Evolutionary conservation across 1,140 invertebrate species (phyloP).

Genomic region (Hermatobates lingyangjiaoensis): DNA sequence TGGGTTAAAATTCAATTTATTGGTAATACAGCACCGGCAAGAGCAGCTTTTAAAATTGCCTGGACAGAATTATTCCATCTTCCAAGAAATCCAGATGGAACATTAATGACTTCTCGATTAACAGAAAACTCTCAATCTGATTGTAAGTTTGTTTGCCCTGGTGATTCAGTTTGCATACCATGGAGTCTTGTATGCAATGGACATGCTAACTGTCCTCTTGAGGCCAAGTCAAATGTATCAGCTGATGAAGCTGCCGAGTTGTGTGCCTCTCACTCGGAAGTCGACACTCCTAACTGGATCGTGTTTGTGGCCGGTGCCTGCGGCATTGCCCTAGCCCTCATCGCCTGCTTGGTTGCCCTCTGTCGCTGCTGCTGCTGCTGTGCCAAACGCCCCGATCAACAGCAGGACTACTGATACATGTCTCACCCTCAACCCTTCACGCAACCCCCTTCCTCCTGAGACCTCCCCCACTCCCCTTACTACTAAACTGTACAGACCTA

Average conservation of each 20-base stretch:
- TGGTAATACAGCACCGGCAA: constrained; percentile 50
- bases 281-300: constrained; percentile 30
- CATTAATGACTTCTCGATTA: constrained; percentile 15
- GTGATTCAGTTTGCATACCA: constrained; percentile 61
- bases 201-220: constrained; percentile 55
- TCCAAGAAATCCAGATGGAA: constrained; percentile 58
- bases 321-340: constrained; percentile 25
- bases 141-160: constrained; percentile 53
- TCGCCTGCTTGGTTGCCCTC: constrained; percentile 25
- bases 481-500: not conserved
- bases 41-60: constrained; percentile 64
- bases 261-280: constrained; percentile 25
- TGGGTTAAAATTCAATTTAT: constrained; percentile 44
- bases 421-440: constrained; percentile 5
- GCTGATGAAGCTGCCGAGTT: constrained; percentile 30
- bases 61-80: constrained; percentile 79
- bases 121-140: constrained; percentile 5
- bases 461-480: not conserved
- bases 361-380: constrained; percentile 24
- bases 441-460: constrained; percentile 4
- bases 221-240: constrained; percentile 12
- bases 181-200: constrained; percentile 66
- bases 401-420: constrained; percentile 17
- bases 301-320: constrained; percentile 29
- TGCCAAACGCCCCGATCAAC: constrained; percentile 11